phyloP scores from a whole-genome alignment of 1,140 invertebrate species.

The Drosophila sp. region DNA sequence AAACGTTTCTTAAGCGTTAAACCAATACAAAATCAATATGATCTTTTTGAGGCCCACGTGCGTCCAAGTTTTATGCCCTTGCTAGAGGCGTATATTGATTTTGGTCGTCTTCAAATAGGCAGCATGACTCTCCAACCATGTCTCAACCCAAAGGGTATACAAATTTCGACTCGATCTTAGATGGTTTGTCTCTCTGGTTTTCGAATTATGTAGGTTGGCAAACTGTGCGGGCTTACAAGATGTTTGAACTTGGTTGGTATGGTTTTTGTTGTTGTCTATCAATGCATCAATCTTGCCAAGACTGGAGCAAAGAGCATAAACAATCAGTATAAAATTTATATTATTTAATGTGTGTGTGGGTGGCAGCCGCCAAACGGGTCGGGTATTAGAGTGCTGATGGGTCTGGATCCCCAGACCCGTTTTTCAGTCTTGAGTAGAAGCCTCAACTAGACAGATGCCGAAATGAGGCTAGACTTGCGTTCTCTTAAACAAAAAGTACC shows the following conservation, averaged over 20 bases:
- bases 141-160: not conserved
- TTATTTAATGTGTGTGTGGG: slow-evolving; percentile 61
- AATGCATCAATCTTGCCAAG: slow-evolving; percentile 64
- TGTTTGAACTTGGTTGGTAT: slow-evolving; percentile 38
- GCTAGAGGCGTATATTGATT: not conserved
- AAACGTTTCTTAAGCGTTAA: not conserved
- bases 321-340: slow-evolving; percentile 67
- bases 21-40: not conserved
- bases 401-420: slow-evolving; percentile 36
- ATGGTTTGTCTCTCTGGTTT: not conserved
- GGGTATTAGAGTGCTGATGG: slow-evolving; percentile 26
- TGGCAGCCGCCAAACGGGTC: slow-evolving; percentile 32
- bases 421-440: slow-evolving; percentile 50
- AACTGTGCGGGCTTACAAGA: slow-evolving; percentile 37
- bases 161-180: not conserved
- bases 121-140: too few species aligned
- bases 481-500: slow-evolving; percentile 49
- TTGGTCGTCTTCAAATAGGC: not conserved
- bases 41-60: not conserved
- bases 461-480: slow-evolving; percentile 57
- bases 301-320: slow-evolving; percentile 56
- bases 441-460: slow-evolving; percentile 37
- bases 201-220: slow-evolving; percentile 13
- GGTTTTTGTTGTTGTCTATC: slow-evolving; percentile 46
- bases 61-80: not conserved